Base-by-base conservation (phyloP, 2,888 invertebrate species). In the Anthoptus insignis region DNA sequence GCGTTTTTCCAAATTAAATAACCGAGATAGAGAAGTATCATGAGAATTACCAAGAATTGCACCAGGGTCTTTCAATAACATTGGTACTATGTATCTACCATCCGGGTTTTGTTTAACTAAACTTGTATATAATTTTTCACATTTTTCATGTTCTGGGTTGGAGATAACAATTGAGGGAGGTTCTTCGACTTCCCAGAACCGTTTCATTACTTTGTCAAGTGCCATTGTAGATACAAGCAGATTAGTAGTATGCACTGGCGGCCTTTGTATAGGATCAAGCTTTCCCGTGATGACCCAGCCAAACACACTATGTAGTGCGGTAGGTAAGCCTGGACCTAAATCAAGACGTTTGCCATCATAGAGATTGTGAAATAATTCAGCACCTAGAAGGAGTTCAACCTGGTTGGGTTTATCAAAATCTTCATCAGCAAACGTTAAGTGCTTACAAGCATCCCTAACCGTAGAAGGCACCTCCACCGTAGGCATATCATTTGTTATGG, bases 131-230 rank as follows among this genome's bases (percentile, higher is more conserved):
- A 58, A 8, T 37, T 65, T 5, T 21, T 65, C 65, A 42, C 59
- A 59, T 19, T 45, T 16, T 14, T 29, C 34, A 16, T 65, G 47
- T 16, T 66, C 60, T 32, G 57, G 50, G 21, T 39, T 49, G 4
- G 34, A 9, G 4, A 56, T 34, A 6, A n/a, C n/a, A 5, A 24
- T 37, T 7, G 14, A 9, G 8, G 61, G 61, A n/a, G 61, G 58
- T 21, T 66, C 61, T 52, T 66, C 66, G 34, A 66, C 27, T 27
- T 66, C 66, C 66, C 66, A 66, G 37, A 65, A 65, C 3, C 32
- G 24, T 34, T 59, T 53, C 1, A 65, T 19, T 59, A 50, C 39
- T 5, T 59, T 14, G 19, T 66, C 61, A 1, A 58, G 19, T 4
- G 27, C 21, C 16, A 21, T 14, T 1, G 56, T 50, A 37, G 56